Conservation (phyloP, 1,140 invertebrate genomes). For the Tetragonula clypearis region DNA sequence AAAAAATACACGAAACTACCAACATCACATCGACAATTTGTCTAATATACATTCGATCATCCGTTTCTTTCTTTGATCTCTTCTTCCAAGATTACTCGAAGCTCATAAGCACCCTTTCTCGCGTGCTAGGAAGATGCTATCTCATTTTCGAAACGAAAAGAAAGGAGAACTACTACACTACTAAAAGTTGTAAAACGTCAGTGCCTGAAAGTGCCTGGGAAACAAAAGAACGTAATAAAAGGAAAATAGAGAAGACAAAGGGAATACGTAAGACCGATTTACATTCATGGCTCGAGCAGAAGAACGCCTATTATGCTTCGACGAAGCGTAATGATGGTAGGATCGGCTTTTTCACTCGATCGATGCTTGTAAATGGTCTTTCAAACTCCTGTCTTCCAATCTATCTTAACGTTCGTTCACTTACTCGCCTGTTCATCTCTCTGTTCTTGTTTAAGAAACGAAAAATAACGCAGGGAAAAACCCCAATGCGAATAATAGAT, state of each 20-base stretch:
- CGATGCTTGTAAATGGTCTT: constrained; percentile 31
- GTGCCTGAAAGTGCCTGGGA: not conserved
- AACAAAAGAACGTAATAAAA: constrained; percentile 2
- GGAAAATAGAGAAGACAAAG: not conserved
- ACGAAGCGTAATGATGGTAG: constrained; percentile 51
- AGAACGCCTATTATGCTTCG: constrained; percentile 43
- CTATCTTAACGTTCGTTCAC: not conserved
- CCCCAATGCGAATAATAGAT: not conserved
- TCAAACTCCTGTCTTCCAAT: constrained; percentile 28
- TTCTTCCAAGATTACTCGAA: no score
- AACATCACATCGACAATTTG: no score
- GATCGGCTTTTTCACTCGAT: constrained; percentile 3
- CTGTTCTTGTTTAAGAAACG: not conserved
- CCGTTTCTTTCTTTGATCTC: no score
- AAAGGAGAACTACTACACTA: not conserved
- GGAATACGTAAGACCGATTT: constrained; percentile 44
- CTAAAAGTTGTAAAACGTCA: constrained; percentile 17
- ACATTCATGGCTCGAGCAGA: constrained; percentile 39
- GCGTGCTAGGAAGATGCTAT: not conserved
- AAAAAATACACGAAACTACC: no score
- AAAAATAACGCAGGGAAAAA: not conserved
- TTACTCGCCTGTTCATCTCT: constrained; percentile 7
- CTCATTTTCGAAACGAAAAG: not conserved
- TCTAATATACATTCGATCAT: no score
- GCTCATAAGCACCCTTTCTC: not conserved